These are phyloP conservation scores for Chrysolina haemoptera DNA, from an alignment of 2,888 invertebrate genomes.

Conservation along the genomic window DNA sequence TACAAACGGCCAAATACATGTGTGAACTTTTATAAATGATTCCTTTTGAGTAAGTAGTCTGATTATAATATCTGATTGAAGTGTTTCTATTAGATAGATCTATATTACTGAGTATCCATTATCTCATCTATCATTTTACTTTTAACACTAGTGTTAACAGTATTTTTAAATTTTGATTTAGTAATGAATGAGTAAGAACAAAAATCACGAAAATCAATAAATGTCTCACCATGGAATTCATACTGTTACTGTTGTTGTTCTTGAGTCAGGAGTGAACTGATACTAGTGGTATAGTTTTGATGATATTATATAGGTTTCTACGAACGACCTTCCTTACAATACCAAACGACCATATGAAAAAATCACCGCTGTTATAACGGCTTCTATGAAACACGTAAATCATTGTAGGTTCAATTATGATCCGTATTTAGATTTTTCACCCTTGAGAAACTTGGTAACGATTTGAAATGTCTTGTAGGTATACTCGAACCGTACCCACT, in stretches of 20 bases:
- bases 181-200: no score
- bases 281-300: not conserved
- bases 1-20: no score
- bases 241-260: not conserved
- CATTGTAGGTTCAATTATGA: conserved; percentile 4
- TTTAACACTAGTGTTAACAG: no score
- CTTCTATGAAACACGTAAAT: conserved; percentile 16
- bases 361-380: conserved; percentile 10
- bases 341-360: not conserved
- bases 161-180: no score
- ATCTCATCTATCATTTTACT: no score
- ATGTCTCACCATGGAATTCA: conserved; percentile 16
- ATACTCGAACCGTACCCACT: conserved; percentile 8
- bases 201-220: not conserved
- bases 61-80: no score
- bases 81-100: no score
- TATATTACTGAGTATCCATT: no score
- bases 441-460: conserved; percentile 10
- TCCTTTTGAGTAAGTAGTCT: no score
- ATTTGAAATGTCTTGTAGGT: not conserved
- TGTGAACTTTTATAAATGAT: no score
- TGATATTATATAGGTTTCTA: conserved; percentile 4
- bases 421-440: conserved; percentile 15
- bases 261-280: conserved; percentile 9
- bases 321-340: conserved; percentile 9